Evolutionary conservation across 1,140 invertebrate genomes (phyloP), one percentile per base, ranked within the genome.

Genomic region (Alviniconcha marisindica): DNA sequence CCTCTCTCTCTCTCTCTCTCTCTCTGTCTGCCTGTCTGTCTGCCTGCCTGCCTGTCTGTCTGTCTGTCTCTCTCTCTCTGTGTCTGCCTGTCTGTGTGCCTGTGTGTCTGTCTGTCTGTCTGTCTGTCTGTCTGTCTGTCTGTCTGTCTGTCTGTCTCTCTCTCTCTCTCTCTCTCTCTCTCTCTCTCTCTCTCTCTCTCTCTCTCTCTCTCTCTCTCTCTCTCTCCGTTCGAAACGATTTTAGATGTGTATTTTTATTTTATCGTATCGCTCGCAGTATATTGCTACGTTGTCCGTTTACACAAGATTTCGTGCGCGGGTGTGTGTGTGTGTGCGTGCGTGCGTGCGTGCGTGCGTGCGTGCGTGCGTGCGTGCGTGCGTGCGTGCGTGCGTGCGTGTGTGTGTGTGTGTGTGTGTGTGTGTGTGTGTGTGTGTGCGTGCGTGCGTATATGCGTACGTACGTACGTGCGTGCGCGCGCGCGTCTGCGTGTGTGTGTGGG

Each of bases 341-440:
- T 42, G 71, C 40, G 71, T 42, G 71, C 40, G 71, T 74, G 71
- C 40, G 38, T 74, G 71, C 21, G 71, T 74, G 71, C 21, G 71
- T 74, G 71, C 38, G 71, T 44, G 71, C 38, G 71, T 74, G 71
- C 38, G 71, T 74, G 71, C 40, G 36, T 74, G 71, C 21, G 71
- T 74, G 71, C 21, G 38, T 74, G 71, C 21, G 15, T 74, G 42
- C 21, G 38, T 74, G 71, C 21, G 38, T 74, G 71, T 28, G 38
- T 74, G 71, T 44, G 38, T 48, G 76, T 38, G 36, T 31, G 51
- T n/a, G 21, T 54, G 76, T 48, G 28, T 77, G 48, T 48, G 44
- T 77, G 44, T 31, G 48, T 74, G 38, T 28, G 71, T 74, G 71
- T 28, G 71, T 74, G 71, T 18, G 7, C 18, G 7, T 48, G 44